Conservation (phyloP, 1,140 invertebrate genomes). For the Leptopilina clavipes region DNA sequence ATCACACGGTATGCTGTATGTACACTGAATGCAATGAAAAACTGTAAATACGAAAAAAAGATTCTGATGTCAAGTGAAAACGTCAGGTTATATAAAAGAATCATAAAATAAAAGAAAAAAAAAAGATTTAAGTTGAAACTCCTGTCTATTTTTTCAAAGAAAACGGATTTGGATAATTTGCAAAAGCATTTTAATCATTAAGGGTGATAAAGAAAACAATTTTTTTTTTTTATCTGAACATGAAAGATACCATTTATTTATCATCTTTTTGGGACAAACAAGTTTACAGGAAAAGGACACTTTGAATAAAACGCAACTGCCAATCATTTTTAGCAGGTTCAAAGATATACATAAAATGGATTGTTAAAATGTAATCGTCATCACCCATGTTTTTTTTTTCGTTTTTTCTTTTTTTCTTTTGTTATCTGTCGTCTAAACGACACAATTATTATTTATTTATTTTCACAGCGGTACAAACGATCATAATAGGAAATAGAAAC, state of each 20-base stretch:
- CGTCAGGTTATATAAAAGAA: constrained; percentile 26
- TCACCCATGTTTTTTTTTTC: constrained; percentile 34
- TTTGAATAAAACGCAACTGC: constrained; percentile 70
- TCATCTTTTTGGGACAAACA: constrained; percentile 67
- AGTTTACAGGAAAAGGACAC: constrained; percentile 72
- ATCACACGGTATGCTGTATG: constrained; percentile 4
- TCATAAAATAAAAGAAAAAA: neutral
- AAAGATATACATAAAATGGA: constrained; percentile 61
- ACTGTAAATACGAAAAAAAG: constrained; percentile 32
- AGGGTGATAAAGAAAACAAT: neutral
- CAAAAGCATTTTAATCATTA: too few relatives aligned
- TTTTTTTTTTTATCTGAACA: constrained; percentile 57
- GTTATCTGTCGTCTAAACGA: constrained; percentile 53
- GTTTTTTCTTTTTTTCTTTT: neutral
- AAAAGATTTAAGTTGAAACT: constrained; percentile 6
- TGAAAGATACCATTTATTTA: constrained; percentile 73
- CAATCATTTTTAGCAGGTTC: constrained; percentile 58
- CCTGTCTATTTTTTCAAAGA: neutral
- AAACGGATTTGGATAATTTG: neutral
- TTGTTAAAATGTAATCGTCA: constrained; percentile 52
- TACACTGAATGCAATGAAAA: constrained; percentile 30
- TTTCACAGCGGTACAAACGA: constrained; percentile 56
- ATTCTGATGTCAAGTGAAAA: neutral
- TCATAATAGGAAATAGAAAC: constrained; percentile 57
- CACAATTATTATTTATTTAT: constrained; percentile 39